These are phyloP conservation scores for Cirrhinus mrigala DNA, from an alignment of 2,797 vertebrate genomes.

Conservation along the genomic window DNA sequence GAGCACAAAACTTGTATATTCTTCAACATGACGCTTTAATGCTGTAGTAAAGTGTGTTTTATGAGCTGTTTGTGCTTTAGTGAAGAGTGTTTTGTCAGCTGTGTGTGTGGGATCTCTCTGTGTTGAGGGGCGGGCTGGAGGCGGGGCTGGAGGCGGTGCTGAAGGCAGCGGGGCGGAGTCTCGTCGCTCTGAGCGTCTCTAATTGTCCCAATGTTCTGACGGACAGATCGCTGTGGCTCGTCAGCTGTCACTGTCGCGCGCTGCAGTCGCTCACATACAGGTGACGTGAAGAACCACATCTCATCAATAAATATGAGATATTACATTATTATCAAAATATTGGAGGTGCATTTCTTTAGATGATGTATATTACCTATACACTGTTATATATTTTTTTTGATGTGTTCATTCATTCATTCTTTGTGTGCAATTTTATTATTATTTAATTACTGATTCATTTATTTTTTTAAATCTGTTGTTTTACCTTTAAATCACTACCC, in stretches of 20 bases:
- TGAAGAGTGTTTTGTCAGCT: background rate
- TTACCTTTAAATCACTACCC: too few species aligned
- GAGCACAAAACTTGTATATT: background rate
- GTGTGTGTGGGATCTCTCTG: background rate
- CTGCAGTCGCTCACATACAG: constrained; percentile 89
- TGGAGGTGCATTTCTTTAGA: background rate
- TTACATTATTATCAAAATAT: background rate
- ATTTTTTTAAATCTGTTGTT: too few species aligned
- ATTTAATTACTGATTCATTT: too few species aligned
- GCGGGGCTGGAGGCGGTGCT: constrained; percentile 89
- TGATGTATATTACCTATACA: too few species aligned
- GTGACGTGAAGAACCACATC: constrained; percentile 65
- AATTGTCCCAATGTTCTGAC: constrained; percentile 92
- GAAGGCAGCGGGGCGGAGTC: constrained; percentile 87
- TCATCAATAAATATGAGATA: background rate
- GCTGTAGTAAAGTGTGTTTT: background rate
- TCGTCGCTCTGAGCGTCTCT: constrained; percentile 86
- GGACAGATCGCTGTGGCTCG: constrained; percentile 91
- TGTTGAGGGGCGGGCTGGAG: constrained; percentile 86
- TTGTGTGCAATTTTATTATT: too few species aligned
- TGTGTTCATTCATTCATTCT: too few species aligned
- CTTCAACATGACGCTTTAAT: background rate
- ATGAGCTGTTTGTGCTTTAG: background rate
- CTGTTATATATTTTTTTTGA: too few species aligned
- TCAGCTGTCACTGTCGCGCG: constrained; percentile 92